These are phyloP conservation scores for Dendrocincla fuliginosa DNA, from an alignment of 2,797 vertebrate species.

Conservation along the genomic window DNA sequence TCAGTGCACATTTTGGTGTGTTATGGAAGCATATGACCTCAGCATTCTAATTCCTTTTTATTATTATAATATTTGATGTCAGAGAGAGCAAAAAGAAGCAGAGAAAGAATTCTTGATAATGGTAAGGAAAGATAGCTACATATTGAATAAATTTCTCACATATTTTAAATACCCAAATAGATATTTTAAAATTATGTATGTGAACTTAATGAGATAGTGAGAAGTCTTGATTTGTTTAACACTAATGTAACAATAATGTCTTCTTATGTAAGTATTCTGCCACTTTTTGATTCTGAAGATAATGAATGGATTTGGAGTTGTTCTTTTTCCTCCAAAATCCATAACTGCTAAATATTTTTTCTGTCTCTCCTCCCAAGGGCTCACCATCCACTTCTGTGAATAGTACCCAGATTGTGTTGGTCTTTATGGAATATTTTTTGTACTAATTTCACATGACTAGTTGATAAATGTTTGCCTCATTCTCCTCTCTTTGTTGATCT, in stretches of 20 bases:
- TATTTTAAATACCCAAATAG: background rate
- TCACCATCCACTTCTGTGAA: background rate
- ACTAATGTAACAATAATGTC: too few relatives aligned
- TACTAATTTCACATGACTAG: background rate
- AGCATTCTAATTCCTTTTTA: background rate
- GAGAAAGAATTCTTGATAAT: background rate
- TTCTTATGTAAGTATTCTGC: background rate
- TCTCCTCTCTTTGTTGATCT: background rate
- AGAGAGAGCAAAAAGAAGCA: background rate
- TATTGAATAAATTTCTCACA: background rate
- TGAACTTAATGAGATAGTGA: background rate
- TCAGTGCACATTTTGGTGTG: accelerated
- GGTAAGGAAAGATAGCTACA: background rate
- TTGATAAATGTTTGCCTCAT: background rate
- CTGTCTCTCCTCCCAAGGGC: background rate
- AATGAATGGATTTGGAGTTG: background rate
- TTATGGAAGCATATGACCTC: background rate
- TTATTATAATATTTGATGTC: background rate
- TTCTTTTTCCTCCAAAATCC: background rate
- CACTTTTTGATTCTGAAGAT: background rate
- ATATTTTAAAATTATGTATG: background rate
- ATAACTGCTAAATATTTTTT: background rate
- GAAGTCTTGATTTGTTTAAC: background rate
- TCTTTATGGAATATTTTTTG: background rate
- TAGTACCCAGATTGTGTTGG: background rate